Base-by-base conservation (phyloP, 2,888 invertebrate genomes). In the Leucophora obtusa region DNA sequence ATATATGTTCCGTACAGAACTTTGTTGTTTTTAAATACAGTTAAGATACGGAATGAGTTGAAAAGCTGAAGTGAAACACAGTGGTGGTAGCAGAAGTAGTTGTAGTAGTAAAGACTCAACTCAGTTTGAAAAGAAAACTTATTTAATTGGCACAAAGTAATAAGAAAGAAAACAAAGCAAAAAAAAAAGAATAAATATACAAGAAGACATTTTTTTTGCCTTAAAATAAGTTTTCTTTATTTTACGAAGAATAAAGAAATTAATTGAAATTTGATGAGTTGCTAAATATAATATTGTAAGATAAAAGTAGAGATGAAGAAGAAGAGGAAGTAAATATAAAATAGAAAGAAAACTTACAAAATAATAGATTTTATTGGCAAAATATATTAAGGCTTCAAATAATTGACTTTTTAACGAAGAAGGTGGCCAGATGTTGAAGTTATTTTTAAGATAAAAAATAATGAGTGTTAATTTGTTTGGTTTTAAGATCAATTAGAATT, bases 231-330 rank as follows among this genome's bases (percentile, higher is more conserved):
- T 60, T 72, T 56, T 70, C 9, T 33, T 21, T 38, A 28, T 63
- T 62, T 33, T 53, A 47, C 51, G 11, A 53, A 21, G 70, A 63
- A 43, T 63, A 18, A 28, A 58, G 59, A 70, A 60, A 77, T 70
- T 77, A 77, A 81, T 81, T 81, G 69, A 77, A 73, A 76, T 70
- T 76, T 76, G 72, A 81, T 81, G 76, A 81, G 68, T 80, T 80
- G 80, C 60, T 81, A 69, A 81, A 81, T 81, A 73, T 28, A 35
- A 76, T 59, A 59, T 47, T 69, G 28, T 53, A 54, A 66, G 24
- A 66, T 43, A 21, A 38, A 43, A 66, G 56, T 1, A 47, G n/a
- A 47, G n/a, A n/a, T n/a, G 43, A n/a, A 3, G 43, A 5, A 4
- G n/a, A 47, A 47, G 6, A 11, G 38, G 14, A 14, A 38, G 38